Evolutionary conservation across 2,797 vertebrate species (phyloP).

Genomic region (Sorex maritimensis): DNA sequence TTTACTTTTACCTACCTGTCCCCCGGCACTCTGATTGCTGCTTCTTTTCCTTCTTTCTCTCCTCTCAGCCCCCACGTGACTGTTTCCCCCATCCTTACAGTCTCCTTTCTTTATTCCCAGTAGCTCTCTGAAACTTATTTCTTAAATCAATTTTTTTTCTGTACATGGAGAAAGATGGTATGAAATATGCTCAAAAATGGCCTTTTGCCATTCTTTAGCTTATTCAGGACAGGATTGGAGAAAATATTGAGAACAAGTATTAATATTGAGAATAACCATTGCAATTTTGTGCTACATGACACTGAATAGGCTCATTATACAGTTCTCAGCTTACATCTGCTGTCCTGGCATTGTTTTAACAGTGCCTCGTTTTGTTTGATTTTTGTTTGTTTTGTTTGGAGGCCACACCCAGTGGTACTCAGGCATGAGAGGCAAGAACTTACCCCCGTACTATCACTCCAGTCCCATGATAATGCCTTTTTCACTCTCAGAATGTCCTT

Average conservation of each 20-base stretch:
- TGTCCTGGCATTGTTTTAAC: constrained; percentile 28
- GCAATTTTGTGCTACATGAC: fast-evolving
- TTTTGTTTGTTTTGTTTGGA: too few species aligned
- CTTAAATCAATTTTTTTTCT: constrained; percentile 8
- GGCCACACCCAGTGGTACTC: too few species aligned
- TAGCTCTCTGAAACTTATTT: neutral
- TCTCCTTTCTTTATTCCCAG: neutral
- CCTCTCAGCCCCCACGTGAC: neutral
- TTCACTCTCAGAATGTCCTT: constrained; percentile 4
- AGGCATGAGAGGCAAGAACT: too few species aligned
- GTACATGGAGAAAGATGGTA: neutral
- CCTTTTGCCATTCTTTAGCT: neutral
- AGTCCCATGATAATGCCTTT: too few species aligned
- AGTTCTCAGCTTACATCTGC: neutral
- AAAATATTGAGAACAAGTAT: too few species aligned
- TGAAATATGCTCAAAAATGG: neutral
- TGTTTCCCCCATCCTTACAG: neutral
- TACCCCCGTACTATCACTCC: too few species aligned
- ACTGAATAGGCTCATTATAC: neutral
- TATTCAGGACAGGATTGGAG: neutral
- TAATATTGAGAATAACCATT: neutral
- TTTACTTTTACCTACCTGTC: neutral
- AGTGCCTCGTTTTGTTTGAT: neutral
- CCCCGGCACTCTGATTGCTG: neutral
- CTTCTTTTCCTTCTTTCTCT: neutral